Base-by-base conservation (phyloP, 2,888 invertebrate species). In the Epirrita christyi region DNA sequence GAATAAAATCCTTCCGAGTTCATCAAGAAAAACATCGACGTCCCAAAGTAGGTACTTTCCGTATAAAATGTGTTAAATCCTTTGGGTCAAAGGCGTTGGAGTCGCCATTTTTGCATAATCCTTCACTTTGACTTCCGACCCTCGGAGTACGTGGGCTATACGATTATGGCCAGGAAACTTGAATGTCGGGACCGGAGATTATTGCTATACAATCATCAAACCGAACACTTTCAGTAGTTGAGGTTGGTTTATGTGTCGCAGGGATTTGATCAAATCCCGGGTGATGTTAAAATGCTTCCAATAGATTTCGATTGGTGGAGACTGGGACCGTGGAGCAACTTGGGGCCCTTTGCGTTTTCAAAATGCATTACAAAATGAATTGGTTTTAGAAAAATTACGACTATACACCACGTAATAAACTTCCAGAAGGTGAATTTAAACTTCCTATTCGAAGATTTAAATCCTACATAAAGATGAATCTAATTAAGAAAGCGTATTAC, bases 51-150 rank as follows among this genome's bases (percentile, higher is more conserved):
- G 21, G 21, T 28, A 10, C 40, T 32, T 32, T 7, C 32, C 0
- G 32, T 7, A 32, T 32, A 7, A 32, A 15, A 13, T 10, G 13
- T 38, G 21, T 10, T 11, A 44, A 45, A 51, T 29, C 44, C 34
- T 9, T 15, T 11, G 41, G 11, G 44, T 14, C 36, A 27, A 11
- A n/a, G 28, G 21, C 10, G 8, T 2, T 11, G 6, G 29, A 54
- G 40, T 34, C 43, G 28, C 42, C 42, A 40, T 47, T 47, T 59
- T 51, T 55, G 51, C 55, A 59, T 59, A 59, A 59, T 59, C 59
- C 50, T 11, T 38, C 51, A 46, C 50, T 50, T 54, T 55, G 21
- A 59, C 59, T 59, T 40, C 47, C 55, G 59, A 54, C 55, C 55
- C 47, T 47, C 15, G n/a, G 29, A 27, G 41, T 34, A 58, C 43